Evolutionary conservation across 2,888 invertebrate genomes (phyloP).

Genomic region (Drosophila melanosoma): DNA sequence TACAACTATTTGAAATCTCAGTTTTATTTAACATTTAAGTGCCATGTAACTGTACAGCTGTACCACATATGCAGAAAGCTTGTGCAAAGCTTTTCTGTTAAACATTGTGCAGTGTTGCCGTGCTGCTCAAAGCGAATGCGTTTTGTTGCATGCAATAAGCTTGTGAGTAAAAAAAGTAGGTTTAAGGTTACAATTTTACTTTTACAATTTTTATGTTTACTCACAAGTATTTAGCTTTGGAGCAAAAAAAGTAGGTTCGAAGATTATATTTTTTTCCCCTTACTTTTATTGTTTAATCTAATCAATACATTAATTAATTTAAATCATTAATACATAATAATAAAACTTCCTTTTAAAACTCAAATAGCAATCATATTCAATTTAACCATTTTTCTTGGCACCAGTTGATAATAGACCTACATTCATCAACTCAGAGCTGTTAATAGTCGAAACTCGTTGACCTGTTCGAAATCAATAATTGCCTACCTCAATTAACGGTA

Average conservation of each 20-base stretch:
- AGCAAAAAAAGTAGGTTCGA: neutral
- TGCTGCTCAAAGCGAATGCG: conserved; percentile 23
- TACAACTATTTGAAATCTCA: neutral
- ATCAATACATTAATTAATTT: neutral
- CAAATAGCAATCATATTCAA: neutral
- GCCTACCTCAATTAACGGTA: conserved; percentile 67
- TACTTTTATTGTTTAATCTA: neutral
- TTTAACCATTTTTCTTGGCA: neutral
- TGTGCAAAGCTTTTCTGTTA: conserved; percentile 31
- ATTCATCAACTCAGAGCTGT: conserved; percentile 2
- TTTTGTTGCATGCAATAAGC: neutral
- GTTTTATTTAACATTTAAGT: neutral
- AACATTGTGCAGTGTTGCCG: conserved; percentile 45
- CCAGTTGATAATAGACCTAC: neutral
- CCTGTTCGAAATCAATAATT: conserved; percentile 57
- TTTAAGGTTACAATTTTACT: neutral
- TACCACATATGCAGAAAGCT: conserved; percentile 34
- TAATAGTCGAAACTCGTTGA: conserved; percentile 23
- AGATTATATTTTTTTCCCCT: neutral
- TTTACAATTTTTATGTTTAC: neutral
- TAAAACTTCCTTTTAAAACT: neutral
- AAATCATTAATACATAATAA: neutral
- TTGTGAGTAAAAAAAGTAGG: neutral
- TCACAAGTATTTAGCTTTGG: neutral
- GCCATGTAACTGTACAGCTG: conserved; percentile 7